A percentile compares a stretch with the other conserved stretches of the same genome.
phyloP scores from a whole-genome alignment of 2,797 vertebrate species.

The Enteromius treurensis region DNA sequence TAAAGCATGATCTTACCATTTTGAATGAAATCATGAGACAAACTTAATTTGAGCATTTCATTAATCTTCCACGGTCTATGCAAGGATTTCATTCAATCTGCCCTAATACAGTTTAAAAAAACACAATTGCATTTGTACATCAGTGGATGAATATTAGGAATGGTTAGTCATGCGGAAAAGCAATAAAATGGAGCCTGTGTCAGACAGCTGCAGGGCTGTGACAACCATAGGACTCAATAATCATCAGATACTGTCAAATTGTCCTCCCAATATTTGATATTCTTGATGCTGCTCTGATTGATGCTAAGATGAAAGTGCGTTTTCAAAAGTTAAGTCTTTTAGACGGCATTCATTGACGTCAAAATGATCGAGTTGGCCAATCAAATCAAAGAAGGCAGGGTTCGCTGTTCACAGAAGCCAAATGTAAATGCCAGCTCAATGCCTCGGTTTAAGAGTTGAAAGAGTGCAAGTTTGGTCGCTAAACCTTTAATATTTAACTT shows the following conservation, averaged over 20 bases:
- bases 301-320: not conserved
- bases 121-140: conserved; percentile 5
- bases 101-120: not conserved
- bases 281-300: not conserved
- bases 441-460: not conserved
- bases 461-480: not conserved
- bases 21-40: not conserved
- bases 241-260: not conserved
- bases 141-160: not conserved
- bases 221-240: not conserved
- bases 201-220: not conserved
- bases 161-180: not conserved
- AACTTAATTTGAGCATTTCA: not conserved
- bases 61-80: not conserved
- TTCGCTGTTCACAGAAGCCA: not conserved
- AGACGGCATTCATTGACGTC: not conserved
- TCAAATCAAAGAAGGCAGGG: not conserved
- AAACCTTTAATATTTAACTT: not conserved
- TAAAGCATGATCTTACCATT: not conserved
- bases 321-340: not conserved
- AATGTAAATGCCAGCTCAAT: not conserved
- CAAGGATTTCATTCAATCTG: not conserved
- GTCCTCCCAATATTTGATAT: not conserved
- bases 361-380: not conserved
- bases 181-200: not conserved